Percentiles rank a stretch among this genome's conserved stretches.
phyloP scores from a whole-genome alignment of 2,797 vertebrate genomes.

The Phalloptychus januarius region DNA sequence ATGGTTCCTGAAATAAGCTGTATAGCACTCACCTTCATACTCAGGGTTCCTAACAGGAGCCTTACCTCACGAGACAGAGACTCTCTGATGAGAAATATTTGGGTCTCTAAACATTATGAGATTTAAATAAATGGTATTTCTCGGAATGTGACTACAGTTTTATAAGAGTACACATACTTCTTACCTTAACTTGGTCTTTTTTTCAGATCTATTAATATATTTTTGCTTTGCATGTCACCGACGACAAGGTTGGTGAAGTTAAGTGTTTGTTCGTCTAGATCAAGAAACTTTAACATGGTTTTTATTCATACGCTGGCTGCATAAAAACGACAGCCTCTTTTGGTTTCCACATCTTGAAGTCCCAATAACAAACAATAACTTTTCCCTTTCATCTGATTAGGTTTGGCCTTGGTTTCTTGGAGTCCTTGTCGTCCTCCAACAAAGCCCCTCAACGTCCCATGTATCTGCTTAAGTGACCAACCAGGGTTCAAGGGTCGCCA shows the following conservation, averaged over 20 bases:
- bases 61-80: not conserved
- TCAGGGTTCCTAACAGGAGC: not conserved
- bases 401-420: constrained; percentile 58
- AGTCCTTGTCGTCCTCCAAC: constrained; percentile 73
- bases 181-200: not conserved
- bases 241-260: not conserved
- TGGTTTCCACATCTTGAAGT: constrained; percentile 40
- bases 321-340: constrained; percentile 19
- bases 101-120: not conserved
- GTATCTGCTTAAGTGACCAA: constrained; percentile 80
- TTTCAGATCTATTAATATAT: not conserved
- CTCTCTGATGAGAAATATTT: not conserved
- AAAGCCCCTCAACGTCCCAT: constrained; percentile 73
- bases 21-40: not conserved
- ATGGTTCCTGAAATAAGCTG: not conserved
- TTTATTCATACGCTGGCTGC: constrained; percentile 11
- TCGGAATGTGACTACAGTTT: not conserved
- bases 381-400: constrained; percentile 66
- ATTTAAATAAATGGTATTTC: not conserved
- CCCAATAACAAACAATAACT: constrained; percentile 66
- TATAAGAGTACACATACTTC: not conserved
- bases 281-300: constrained; percentile 3
- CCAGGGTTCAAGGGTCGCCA: constrained; percentile 71
- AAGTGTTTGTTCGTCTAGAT: not conserved
- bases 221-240: not conserved